Evolutionary conservation across 2,113 vertebrate genomes (phyloP), one percentile per base, ranked within the genome.

Genomic region (Anhinga anhinga): DNA sequence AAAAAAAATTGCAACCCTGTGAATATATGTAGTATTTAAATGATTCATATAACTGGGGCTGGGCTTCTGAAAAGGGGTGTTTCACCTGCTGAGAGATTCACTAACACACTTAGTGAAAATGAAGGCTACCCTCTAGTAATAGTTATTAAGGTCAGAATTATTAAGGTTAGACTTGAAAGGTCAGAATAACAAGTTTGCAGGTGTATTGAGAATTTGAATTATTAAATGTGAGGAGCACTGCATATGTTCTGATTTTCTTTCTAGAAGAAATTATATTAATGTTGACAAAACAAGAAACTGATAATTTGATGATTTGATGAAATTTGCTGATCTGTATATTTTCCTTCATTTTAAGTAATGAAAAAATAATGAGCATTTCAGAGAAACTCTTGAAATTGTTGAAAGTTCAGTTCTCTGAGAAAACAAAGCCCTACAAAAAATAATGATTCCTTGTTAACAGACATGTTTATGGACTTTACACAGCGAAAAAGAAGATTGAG

Each of bases 401-500:
- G 44, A 63, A 34, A 73, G 67, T 45, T 80, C 19, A 66, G 16
- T 53, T 86, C 8, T 29, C 36, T 44, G 30, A 77, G 40, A 45
- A 88, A 78, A 62, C 6, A 83, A 86, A 80, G 17, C 20, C 13
- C 42, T 69, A n/a, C 12, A 36, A 53, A 56, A 77, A 3, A 0
- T 20, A n/a, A 9, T 8, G 36, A 20, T 45, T 65, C 13, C 42
- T 44, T 67, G 14, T 36, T 58, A 84, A 74, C 44, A 67, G n/a
- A 23, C 5, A 3, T 25, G 1, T 32, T 80, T 3, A 15, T 1
- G 1, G 38, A 50, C 13, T 70, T 71, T 34, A 29, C 14, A 66
- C 8, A 18, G 27, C 13, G 0, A 13, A 49, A 56, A 55, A 67
- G 53, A 20, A 10, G 2, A 9, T 3, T 10, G 15, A 36, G 8